Conservation (phyloP, 2,797 vertebrate genomes). For the Zenarchopterus dispar region DNA sequence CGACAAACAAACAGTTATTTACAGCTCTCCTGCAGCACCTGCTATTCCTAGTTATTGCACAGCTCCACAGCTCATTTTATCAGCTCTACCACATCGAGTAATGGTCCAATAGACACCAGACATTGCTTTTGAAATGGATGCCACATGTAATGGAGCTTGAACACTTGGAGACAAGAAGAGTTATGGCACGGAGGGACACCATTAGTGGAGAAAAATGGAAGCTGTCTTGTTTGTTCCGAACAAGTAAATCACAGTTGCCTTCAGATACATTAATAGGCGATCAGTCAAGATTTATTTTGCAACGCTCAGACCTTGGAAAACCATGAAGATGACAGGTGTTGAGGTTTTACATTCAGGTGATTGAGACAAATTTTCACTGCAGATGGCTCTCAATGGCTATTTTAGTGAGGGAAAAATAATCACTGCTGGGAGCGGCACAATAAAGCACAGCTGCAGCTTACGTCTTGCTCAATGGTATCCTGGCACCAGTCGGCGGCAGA, state of each 20-base stretch:
- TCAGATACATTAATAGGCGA: conserved; percentile 74
- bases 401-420: conserved; percentile 27
- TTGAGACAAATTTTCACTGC: conserved; percentile 49
- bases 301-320: conserved; percentile 64
- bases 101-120: conserved; percentile 37
- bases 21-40: conserved; percentile 29
- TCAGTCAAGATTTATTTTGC: conserved; percentile 76
- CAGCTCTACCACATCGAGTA: conserved; percentile 45
- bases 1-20: conserved; percentile 26
- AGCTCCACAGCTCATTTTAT: conserved; percentile 28
- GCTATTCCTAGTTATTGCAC: conserved; percentile 43
- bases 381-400: conserved; percentile 23
- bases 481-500: conserved; percentile 2
- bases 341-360: conserved; percentile 46
- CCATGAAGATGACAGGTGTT: conserved; percentile 40
- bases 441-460: background rate
- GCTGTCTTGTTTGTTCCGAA: conserved; percentile 73
- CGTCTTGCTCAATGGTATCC: conserved; percentile 41
- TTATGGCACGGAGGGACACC: conserved; percentile 64
- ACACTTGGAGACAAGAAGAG: conserved; percentile 72
- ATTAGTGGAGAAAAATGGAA: conserved; percentile 80
- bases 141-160: conserved; percentile 67
- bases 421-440: background rate
- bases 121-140: conserved; percentile 57
- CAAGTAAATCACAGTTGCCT: conserved; percentile 77